A percentile compares a stretch with the other conserved stretches of the same genome.
Conservation (phyloP, 1,140 invertebrate genomes). For the Caenorhabditis briggsae region DNA sequence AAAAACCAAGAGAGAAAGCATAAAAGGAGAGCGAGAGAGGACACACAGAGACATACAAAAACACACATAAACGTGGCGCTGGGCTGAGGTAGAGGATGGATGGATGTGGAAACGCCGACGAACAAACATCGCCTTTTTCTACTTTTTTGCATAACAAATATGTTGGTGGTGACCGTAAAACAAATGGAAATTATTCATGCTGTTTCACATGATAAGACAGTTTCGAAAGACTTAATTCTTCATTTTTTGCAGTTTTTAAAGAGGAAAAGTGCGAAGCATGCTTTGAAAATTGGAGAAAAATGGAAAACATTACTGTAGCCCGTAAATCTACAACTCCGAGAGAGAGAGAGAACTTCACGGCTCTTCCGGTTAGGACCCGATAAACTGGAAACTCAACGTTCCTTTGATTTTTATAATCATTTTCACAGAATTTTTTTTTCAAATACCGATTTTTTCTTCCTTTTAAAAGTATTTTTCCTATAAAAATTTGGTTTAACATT, state of each 20-base stretch:
- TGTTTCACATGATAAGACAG: background rate
- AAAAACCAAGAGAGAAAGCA: background rate
- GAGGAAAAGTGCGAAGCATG: too few relatives aligned
- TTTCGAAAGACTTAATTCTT: background rate
- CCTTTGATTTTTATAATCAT: background rate
- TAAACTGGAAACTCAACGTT: background rate
- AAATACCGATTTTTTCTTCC: too few relatives aligned
- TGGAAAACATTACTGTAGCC: background rate
- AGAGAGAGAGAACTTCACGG: background rate
- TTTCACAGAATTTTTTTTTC: background rate
- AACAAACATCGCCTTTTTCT: background rate
- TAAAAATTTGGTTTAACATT: background rate
- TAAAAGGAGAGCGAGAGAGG: background rate
- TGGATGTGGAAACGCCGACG: background rate
- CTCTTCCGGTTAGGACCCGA: background rate
- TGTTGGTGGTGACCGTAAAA: background rate
- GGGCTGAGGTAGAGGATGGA: background rate
- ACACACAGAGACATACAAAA: constrained; percentile 15
- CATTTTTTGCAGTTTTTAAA: background rate
- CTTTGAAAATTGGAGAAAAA: background rate
- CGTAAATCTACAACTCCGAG: background rate
- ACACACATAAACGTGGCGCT: constrained; percentile 46
- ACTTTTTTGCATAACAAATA: constrained; percentile 25
- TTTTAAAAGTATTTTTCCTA: background rate
- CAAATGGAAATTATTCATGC: background rate